Evolutionary conservation across 2,797 vertebrate genomes (phyloP).

Genomic region (Urosaurus nigricauda): DNA sequence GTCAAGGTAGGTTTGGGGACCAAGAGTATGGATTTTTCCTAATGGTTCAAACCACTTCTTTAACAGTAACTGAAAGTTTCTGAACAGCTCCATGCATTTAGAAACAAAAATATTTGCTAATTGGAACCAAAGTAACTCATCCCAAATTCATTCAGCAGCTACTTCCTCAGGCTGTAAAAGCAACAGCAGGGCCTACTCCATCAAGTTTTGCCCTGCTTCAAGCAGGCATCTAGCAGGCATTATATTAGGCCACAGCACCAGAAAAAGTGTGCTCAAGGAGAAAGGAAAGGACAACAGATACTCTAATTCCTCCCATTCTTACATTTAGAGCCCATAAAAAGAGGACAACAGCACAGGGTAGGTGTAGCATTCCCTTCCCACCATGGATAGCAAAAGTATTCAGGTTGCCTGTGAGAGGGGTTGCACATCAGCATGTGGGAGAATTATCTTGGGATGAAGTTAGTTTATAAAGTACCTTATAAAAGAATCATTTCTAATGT

Average conservation of each 20-base stretch:
- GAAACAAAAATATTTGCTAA: neutral
- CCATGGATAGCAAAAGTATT: neutral
- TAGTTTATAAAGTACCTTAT: no score
- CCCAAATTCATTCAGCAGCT: neutral
- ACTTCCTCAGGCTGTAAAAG: neutral
- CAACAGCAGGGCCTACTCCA: neutral
- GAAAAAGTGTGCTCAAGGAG: neutral
- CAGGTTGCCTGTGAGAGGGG: neutral
- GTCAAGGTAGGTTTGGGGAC: no score
- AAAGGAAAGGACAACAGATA: neutral
- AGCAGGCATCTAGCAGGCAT: neutral
- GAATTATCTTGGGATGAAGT: neutral
- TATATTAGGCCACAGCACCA: neutral
- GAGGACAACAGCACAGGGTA: neutral
- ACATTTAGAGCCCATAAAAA: neutral
- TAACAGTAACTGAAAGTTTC: neutral
- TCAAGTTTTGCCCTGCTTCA: neutral
- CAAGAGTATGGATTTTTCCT: neutral
- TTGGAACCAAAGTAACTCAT: neutral
- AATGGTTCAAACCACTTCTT: neutral
- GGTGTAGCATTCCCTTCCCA: neutral
- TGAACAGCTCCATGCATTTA: neutral
- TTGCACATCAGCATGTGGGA: neutral
- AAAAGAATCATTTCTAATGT: no score
- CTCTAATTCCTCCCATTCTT: neutral